Conservation (phyloP, 2,888 invertebrate species). For the Urechis unicinctus region DNA sequence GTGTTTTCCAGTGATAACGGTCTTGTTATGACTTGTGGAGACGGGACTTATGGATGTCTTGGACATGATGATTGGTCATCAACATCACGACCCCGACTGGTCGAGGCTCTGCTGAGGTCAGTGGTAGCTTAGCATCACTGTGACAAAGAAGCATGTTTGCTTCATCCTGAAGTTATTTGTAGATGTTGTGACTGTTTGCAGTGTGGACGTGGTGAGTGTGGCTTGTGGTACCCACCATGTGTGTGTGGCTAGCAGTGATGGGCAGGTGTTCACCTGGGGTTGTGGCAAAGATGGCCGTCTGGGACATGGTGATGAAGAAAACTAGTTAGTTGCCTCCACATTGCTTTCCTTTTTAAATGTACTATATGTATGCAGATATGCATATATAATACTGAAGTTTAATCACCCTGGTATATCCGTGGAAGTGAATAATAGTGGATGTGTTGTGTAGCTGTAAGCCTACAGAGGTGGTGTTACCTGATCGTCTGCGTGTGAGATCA, state of each 20-base stretch:
- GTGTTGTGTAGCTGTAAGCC: conserved; percentile 51
- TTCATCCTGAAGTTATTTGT: no score
- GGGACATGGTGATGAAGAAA: conserved; percentile 56
- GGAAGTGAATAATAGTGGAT: no score
- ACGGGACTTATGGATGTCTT: conserved; percentile 60
- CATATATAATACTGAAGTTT: no score
- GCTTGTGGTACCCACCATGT: conserved; percentile 63
- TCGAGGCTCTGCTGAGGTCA: conserved; percentile 52
- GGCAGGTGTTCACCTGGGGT: conserved; percentile 65
- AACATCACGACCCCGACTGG: conserved; percentile 58
- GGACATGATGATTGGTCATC: conserved; percentile 61
- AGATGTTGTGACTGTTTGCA: conserved; percentile 27
- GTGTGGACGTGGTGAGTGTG: conserved; percentile 60
- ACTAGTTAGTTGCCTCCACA: conserved; percentile 41
- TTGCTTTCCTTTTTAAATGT: background rate
- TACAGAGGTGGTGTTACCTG: conserved; percentile 50
- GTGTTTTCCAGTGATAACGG: conserved; percentile 65
- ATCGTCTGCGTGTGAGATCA: conserved; percentile 53
- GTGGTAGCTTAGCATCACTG: background rate
- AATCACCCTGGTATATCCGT: no score
- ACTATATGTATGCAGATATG: no score
- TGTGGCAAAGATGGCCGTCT: conserved; percentile 59
- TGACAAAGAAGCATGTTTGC: no score
- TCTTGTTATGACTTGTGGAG: conserved; percentile 65
- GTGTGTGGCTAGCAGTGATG: conserved; percentile 59